Percentiles rank a stretch among this genome's conserved stretches.
Evolutionary conservation across 2,113 vertebrate species (phyloP).

Genomic region (Rattus norvegicus): DNA sequence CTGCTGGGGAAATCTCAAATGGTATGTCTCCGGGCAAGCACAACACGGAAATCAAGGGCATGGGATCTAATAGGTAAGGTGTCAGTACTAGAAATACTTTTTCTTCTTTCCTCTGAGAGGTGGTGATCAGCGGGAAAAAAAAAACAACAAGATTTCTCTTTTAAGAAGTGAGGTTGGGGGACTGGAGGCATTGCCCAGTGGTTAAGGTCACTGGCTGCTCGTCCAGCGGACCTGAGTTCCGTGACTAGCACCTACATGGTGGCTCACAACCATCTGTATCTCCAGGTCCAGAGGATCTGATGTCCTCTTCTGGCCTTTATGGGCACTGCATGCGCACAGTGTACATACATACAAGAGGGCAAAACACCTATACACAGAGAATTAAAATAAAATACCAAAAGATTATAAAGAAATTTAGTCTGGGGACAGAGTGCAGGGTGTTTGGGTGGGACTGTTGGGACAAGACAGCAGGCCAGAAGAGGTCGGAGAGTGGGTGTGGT

Average conservation of each 20-base stretch:
- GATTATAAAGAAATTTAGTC: not conserved
- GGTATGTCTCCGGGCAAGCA: not conserved
- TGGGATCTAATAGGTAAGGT: not conserved
- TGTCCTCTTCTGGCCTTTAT: not conserved
- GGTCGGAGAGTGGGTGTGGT: accelerated
- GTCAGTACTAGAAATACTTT: not conserved
- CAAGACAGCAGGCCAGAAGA: not conserved
- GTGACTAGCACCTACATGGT: not conserved
- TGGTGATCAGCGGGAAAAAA: not conserved
- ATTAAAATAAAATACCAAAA: not conserved
- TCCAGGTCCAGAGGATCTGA: not conserved
- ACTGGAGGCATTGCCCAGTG: not conserved
- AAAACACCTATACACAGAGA: not conserved
- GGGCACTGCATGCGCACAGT: not conserved
- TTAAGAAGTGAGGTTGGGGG: not conserved
- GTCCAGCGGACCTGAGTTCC: not conserved
- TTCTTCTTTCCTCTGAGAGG: not conserved
- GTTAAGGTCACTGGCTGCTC: not conserved
- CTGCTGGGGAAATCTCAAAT: not conserved
- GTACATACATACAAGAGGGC: not conserved
- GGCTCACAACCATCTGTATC: not conserved
- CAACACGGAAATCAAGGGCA: not conserved
- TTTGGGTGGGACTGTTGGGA: too few species aligned
- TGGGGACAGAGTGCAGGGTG: not conserved
- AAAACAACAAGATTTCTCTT: not conserved